Evolutionary conservation across 1,140 invertebrate genomes (phyloP).

Genomic region (Megalopta genalis): DNA sequence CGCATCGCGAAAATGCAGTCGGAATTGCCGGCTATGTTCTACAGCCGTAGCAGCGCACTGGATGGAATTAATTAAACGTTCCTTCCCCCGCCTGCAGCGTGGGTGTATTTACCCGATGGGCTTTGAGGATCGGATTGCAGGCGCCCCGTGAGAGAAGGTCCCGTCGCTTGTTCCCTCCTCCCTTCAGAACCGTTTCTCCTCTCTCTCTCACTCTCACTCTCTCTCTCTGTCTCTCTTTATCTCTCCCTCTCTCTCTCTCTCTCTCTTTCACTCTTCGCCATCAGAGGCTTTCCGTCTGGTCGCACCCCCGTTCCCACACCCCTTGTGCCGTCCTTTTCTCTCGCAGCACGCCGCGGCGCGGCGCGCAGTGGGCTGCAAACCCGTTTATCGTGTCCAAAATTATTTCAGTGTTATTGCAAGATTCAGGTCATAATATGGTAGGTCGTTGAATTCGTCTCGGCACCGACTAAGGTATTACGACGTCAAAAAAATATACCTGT

Average conservation of each 20-base stretch:
- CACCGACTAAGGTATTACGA: too few relatives aligned
- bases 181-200: background rate
- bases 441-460: too few relatives aligned
- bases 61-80: constrained; percentile 65
- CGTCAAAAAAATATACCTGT: too few relatives aligned
- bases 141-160: constrained; percentile 51
- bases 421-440: too few relatives aligned
- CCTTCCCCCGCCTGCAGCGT: constrained; percentile 15
- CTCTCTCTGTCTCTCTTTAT: constrained; percentile 1
- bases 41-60: constrained; percentile 42
- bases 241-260: constrained; percentile 18
- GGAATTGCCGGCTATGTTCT: constrained; percentile 43
- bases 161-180: constrained; percentile 43
- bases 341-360: too few relatives aligned
- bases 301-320: background rate
- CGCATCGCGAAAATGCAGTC: constrained; percentile 44
- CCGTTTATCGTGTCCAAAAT: too few relatives aligned
- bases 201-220: constrained; percentile 43
- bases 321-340: background rate
- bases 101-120: constrained; percentile 59
- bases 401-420: too few relatives aligned
- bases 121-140: constrained; percentile 65
- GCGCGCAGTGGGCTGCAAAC: too few relatives aligned
- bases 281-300: background rate
- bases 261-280: constrained; percentile 6